Evolutionary conservation across 2,888 invertebrate genomes (phyloP).

Genomic region (Augiades crinisus): DNA sequence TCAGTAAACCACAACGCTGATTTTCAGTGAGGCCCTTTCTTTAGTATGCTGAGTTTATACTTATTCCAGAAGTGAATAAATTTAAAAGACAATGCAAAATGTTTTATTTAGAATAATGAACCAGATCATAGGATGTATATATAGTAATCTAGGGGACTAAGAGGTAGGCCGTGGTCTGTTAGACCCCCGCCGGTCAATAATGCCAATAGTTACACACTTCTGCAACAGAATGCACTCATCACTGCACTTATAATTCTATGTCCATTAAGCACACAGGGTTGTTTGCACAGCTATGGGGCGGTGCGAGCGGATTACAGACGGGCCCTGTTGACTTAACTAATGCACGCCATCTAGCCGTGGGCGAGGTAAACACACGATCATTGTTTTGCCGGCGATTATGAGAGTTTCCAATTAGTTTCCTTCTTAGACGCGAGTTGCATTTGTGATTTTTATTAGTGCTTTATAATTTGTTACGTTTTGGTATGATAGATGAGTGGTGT

Average conservation of each 20-base stretch:
- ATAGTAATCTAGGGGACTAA: too few relatives aligned
- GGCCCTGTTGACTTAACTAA: slow-evolving; percentile 66
- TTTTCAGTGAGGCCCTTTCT: too few relatives aligned
- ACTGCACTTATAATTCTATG: slow-evolving; percentile 14
- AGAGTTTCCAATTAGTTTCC: slow-evolving; percentile 43
- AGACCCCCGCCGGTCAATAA: background rate
- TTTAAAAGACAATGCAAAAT: too few relatives aligned
- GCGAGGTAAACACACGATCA: slow-evolving; percentile 64
- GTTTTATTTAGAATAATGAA: too few relatives aligned
- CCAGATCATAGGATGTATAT: too few relatives aligned
- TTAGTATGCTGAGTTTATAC: too few relatives aligned
- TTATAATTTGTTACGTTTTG: too few relatives aligned
- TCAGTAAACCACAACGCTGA: too few relatives aligned
- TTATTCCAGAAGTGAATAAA: too few relatives aligned
- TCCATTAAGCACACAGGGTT: slow-evolving; percentile 27
- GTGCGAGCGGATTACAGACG: slow-evolving; percentile 52
- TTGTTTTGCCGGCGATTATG: slow-evolving; percentile 61
- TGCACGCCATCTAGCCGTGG: slow-evolving; percentile 76
- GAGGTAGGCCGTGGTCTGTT: too few relatives aligned
- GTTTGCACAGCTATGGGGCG: slow-evolving; percentile 38
- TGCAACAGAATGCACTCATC: slow-evolving; percentile 8
- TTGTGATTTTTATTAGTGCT: background rate
- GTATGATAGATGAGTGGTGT: too few relatives aligned
- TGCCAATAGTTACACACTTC: background rate
- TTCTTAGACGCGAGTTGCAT: background rate